A percentile compares a stretch with the other conserved stretches of the same genome.
Conservation (phyloP, 1,140 invertebrate species). For the Drosophila grimshawi region DNA sequence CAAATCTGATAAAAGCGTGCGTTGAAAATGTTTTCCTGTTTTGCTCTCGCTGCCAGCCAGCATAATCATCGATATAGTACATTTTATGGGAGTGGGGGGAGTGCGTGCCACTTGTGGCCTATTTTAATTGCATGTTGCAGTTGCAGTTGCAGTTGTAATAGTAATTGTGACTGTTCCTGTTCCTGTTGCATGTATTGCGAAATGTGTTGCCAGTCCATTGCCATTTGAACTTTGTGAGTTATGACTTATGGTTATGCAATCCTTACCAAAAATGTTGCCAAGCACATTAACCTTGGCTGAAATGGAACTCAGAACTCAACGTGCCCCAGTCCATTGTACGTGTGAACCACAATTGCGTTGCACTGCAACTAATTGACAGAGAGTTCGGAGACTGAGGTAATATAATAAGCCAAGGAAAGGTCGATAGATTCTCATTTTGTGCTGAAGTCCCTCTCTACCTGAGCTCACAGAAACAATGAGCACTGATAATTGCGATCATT, state of each 20-base stretch:
- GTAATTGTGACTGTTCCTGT: constrained; percentile 25
- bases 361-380: constrained; percentile 57
- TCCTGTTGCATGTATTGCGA: constrained; percentile 47
- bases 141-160: constrained; percentile 36
- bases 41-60: constrained; percentile 37
- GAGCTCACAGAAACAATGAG: constrained; percentile 26
- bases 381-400: neutral
- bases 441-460: constrained; percentile 10
- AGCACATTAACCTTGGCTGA: constrained; percentile 64
- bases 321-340: constrained; percentile 49
- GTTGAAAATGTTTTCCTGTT: constrained; percentile 76
- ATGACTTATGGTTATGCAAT: constrained; percentile 23
- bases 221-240: constrained; percentile 47
- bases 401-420: constrained; percentile 4
- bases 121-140: constrained; percentile 60
- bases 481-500: constrained; percentile 59
- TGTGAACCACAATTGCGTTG: constrained; percentile 64
- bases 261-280: constrained; percentile 7
- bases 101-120: constrained; percentile 63
- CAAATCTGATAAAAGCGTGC: constrained; percentile 76
- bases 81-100: constrained; percentile 18
- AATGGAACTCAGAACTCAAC: constrained; percentile 6
- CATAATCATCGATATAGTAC: constrained; percentile 46
- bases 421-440: neutral
- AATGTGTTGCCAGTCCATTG: constrained; percentile 37